Conservation (phyloP, 2,888 invertebrate species). For the Aleiodes leptofemur region DNA sequence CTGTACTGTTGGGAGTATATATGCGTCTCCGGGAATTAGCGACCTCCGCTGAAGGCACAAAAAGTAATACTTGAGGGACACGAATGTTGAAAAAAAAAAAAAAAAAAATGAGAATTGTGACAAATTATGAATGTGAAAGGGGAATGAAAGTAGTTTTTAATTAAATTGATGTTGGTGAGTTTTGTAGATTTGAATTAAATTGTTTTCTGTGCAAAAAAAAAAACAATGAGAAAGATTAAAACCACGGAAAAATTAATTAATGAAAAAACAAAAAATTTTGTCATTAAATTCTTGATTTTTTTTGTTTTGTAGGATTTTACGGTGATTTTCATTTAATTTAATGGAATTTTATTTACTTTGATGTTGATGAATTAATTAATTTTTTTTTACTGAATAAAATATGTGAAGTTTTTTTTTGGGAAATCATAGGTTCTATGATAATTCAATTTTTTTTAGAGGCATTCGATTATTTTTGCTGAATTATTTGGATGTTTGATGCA, state of each 20-base stretch:
- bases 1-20: conserved; percentile 15
- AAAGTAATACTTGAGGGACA: conserved; percentile 40
- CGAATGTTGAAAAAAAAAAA: conserved; percentile 7
- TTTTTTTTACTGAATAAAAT: no score
- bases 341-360: no score
- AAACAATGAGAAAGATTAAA: conserved; percentile 1
- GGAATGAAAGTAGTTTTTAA: conserved; percentile 27
- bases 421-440: no score
- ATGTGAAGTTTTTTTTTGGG: no score
- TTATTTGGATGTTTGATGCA: no score
- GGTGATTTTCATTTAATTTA: not conserved
- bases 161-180: conserved; percentile 38
- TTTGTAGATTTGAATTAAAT: conserved; percentile 10
- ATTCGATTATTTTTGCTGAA: no score
- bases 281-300: not conserved
- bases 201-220: not conserved
- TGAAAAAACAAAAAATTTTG: no score
- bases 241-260: conserved; percentile 9
- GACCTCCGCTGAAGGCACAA: conserved; percentile 7
- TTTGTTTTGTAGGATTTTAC: not conserved
- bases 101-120: not conserved
- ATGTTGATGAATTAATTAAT: no score
- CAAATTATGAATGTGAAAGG: conserved; percentile 4
- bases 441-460: no score
- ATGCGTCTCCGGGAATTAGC: conserved; percentile 31